Evolutionary conservation across 1,140 invertebrate species (phyloP), one percentile per base, ranked within the genome.

Genomic region (Aphaenogaster ashmeadi): DNA sequence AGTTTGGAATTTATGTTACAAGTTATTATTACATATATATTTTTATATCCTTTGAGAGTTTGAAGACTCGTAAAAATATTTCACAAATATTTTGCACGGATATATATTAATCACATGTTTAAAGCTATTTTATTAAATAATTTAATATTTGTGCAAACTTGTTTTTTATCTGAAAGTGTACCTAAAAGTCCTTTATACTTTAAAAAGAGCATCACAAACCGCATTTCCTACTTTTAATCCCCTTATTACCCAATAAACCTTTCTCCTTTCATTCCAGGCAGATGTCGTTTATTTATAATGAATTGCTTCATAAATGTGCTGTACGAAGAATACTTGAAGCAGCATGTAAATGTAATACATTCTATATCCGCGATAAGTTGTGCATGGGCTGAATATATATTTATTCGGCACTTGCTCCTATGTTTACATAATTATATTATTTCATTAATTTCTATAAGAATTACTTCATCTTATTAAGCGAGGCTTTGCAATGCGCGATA

Each of bases 401-500:
- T 87, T 85, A 78, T 90, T 90, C 67, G 74, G 86, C 80, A 38
- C 54, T 64, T 66, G 64, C 36, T 81, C 38, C 74, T 80, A 50
- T 79, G 52, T 69, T 80, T 83, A 84, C 18, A 87, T 72, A 66
- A 84, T 89, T 77, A 74, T 66, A 90, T 90, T 74, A 58, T 79
- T 75, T 87, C 15, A 75, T 33, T 81, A 58, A 64, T 86, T 85
- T 79, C 27, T 44, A 75, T 89, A 67, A 83, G 89, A 75, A 77
- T 87, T 89, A 69, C 8, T 52, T 86, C 33, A 75, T 18, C 67
- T 75, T 86, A 85, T 71, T 79, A 71, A 88, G 74, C 56, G 56
- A 88, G 44, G 78, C 56, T 89, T 88, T 60, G 75, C 44, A 66
- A 87, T 85, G 86, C 87, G 86, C 69, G 79, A 88, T 88, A 79